phyloP scores from a whole-genome alignment of 1,140 invertebrate species.

The Latrodectus geometricus region DNA sequence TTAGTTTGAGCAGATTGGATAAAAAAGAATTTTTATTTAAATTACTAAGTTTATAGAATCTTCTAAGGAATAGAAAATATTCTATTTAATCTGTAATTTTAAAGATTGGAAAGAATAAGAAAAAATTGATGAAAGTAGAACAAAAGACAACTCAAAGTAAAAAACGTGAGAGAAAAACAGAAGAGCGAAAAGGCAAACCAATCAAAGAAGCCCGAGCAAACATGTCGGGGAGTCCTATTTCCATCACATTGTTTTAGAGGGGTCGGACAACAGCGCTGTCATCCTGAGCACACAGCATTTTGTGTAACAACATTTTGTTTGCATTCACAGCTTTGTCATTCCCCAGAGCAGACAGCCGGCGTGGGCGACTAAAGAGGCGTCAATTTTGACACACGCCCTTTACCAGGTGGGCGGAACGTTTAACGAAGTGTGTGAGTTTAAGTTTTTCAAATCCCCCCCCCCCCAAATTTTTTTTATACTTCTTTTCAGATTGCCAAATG shows the following conservation, averaged over 20 bases:
- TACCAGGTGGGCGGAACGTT: background rate
- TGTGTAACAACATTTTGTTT: slow-evolving; percentile 2
- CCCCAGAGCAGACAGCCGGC: background rate
- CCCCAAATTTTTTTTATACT: background rate
- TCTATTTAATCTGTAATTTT: no score
- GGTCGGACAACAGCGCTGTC: background rate
- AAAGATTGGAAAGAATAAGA: no score
- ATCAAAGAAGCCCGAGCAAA: background rate
- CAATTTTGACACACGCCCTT: background rate
- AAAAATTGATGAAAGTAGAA: no score
- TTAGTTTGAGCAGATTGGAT: no score
- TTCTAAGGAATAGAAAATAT: no score
- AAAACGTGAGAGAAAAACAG: no score
- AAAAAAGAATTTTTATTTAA: no score
- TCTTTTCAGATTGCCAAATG: background rate
- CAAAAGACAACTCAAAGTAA: no score
- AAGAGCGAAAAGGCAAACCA: background rate
- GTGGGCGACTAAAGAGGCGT: background rate
- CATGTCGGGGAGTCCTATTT: background rate
- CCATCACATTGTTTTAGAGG: background rate
- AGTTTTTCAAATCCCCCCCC: background rate
- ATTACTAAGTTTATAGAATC: no score
- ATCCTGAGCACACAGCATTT: background rate
- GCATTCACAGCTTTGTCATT: background rate
- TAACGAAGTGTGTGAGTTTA: background rate